Evolutionary conservation across 2,113 vertebrate genomes (phyloP), one percentile per base, ranked within the genome.

Genomic region (Corythornis madagascariensis): DNA sequence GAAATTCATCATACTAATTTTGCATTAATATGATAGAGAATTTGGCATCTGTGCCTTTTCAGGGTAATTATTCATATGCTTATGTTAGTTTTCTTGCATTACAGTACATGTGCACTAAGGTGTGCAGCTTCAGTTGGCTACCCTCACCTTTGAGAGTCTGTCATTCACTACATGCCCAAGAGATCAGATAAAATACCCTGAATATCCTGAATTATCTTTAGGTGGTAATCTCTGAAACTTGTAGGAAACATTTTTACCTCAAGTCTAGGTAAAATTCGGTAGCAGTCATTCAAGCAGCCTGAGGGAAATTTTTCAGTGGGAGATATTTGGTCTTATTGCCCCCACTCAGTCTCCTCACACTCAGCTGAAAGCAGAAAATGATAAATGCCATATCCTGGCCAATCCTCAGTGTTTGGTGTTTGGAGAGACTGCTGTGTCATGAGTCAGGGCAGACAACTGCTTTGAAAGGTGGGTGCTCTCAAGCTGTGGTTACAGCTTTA

Each of bases 391-490:
- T 80, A 61, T 14, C 33, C 65, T 89, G 63, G 88, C 55, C 94
- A 90, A 38, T 66, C 24, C 61, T 76, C 24, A 64, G 56, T 9
- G 9, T 61, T 95, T 7, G 25, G 73, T 1, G 8, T 38, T 69
- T 81, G 65, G 81, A 84, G 79, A 95, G 65, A 78, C 86, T 71
- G 87, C 50, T 0, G 48, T 90, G 89, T 90, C 59, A 28, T 63
- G 28, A 95, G 93, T 96, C 78, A 89, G 83, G 95, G 85, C 88
- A 95, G 86, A 87, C 67, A 69, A 96, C 70, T 69, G 55, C 76
- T 91, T 95, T 92, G 50, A 91, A 92, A 77, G 91, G 87, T 88
- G 80, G 82, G 61, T 76, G 50, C 75, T 81, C 78, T 64, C 74
- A 83, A 94, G 82, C 55, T 87, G 74, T 50, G 79, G 83, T 95